Evolutionary conservation across 2,888 invertebrate genomes (phyloP), one percentile per base, ranked within the genome.

Genomic region (Cantharis lateralis): DNA sequence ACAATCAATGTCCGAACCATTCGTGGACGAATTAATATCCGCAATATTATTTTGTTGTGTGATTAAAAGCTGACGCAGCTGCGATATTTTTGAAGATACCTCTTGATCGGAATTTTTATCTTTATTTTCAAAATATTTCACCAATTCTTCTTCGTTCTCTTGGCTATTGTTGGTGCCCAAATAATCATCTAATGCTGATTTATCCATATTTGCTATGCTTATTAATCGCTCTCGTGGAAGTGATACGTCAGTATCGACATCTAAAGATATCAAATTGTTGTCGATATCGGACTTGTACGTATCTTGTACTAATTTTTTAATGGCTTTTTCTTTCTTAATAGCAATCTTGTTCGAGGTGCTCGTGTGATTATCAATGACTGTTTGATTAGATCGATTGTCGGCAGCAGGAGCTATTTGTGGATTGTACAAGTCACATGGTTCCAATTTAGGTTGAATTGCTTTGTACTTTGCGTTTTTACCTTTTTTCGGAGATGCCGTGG

Each of bases 131-230:
- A 95, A 95, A 89, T 95, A 96, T 88, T 95, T 94, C 87, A 95
- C 90, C 83, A 96, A 88, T 88, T 96, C 96, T 85, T 95, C 95
- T 87, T 96, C 95, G 85, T 94, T 95, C 84, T 94, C 95, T 85
- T 95, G 94, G 64, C 93, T 93, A 87, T 92, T 93, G 81, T 92
- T 92, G 79, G 93, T 94, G 80, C 93, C 93, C 81, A 95, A 89
- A 87, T 95, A 95, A 88, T 95, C 95, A 86, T 95, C 95, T 80
- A 95, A 89, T 79, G 94, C 94, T 87, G 95, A 95, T 83, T 94
- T 94, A 86, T 94, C 94, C 85, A 95, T 93, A 82, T 93, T 93
- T 85, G 94, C 93, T 82, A 95, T 92, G 86, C 93, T 93, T 82
- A 93, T 93, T 26, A 94, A 92, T 70, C 94, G 90, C 85, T 94